Evolutionary conservation across 37 sponge, comb jelly and placozoan species (phyloP), one percentile per base, ranked within the genome.

Genomic region (Theonella swinhoei): DNA sequence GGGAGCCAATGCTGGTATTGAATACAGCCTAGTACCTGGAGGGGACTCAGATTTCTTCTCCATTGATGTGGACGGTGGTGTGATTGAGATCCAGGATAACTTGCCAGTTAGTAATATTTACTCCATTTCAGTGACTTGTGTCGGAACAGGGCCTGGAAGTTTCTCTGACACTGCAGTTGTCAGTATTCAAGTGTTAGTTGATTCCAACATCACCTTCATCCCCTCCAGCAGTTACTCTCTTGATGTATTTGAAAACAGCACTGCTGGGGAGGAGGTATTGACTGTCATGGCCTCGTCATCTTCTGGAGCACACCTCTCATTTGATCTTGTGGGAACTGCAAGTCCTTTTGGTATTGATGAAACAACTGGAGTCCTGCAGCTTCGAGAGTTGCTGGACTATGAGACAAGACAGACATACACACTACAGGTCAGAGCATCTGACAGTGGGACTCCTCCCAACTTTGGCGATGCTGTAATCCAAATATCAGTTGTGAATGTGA

Each of bases 171-270:
- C 72, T 3, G 87, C 86, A 25, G 20, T 24, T 19, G 87, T 93
- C 2, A 74, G 61, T 37, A 31, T 80, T 25, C 39, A 74, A 34
- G 74, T 80, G 29, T 36, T 80, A 4, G 64, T 80, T 4, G 33
- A 87, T 9, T 66, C 38, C 68, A 79, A 75, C 58, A 90, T 90
- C 36, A 76, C 85, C 33, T 90, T 90, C 41, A n/a, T 34, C 43
- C 69, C 83, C 38, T 67, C 68, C 34, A 39, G 29, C 29, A 42
- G 20, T 9, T 76, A 85, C 31, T 59, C 33, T n/a, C 39, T 29
- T 1, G 43, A 47, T 24, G 26, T 81, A 14, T 38, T 36, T 70
- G 91, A 85, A 31, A 43, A 80, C 68, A 31, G 78, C 0, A 24
- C 9, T 39, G 70, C 73, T 34, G 72, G 41, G 0, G 30, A 41